These are phyloP conservation scores for Amazona guildingii DNA, from an alignment of 2,113 vertebrate genomes.

Conservation along the genomic window DNA sequence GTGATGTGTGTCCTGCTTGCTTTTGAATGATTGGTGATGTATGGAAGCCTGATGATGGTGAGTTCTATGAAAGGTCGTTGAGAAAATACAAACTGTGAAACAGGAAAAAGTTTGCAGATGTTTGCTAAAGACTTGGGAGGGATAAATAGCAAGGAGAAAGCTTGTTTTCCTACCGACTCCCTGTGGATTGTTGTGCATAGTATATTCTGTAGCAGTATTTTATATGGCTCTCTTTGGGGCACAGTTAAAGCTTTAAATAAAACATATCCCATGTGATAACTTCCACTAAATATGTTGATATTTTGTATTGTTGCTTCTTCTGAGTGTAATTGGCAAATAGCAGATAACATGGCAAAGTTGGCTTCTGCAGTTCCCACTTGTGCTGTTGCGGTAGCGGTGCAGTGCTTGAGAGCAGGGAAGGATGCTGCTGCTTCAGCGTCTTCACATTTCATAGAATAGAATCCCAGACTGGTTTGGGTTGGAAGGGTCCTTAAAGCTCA, in stretches of 20 bases:
- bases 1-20: background rate
- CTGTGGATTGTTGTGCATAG: background rate
- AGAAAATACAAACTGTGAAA: background rate
- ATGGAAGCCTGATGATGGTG: background rate
- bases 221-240: background rate
- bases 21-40: constrained; percentile 5
- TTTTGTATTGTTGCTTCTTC: background rate
- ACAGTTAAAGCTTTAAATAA: background rate
- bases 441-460: fast-evolving
- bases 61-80: background rate
- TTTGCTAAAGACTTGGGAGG: background rate
- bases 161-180: background rate
- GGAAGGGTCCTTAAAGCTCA: background rate
- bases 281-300: background rate
- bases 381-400: fast-evolving
- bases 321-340: background rate
- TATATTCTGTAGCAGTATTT: background rate
- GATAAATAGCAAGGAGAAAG: background rate
- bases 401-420: background rate
- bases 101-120: background rate
- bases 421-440: background rate
- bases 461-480: background rate
- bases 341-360: background rate
- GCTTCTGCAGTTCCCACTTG: background rate
- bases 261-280: background rate